A percentile compares a stretch with the other conserved stretches of the same genome.
Evolutionary conservation across 2,888 invertebrate genomes (phyloP).

Genomic region (Cristatella mucedo): DNA sequence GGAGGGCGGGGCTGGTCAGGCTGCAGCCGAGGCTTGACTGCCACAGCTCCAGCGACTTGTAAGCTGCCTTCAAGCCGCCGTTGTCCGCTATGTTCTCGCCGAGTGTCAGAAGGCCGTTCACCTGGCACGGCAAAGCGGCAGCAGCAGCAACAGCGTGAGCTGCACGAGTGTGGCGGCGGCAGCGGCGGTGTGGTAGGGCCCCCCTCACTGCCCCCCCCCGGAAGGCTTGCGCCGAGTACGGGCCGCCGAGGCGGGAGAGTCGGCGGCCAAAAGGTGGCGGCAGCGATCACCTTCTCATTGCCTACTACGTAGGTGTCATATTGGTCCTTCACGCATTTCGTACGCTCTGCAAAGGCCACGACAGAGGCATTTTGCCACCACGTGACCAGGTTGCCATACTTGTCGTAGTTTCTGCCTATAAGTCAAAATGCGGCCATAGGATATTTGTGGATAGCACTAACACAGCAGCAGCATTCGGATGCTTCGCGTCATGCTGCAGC

Average conservation of each 20-base stretch:
- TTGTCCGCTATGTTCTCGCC: conserved; percentile 39
- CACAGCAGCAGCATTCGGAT: too few species aligned
- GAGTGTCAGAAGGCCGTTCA: conserved; percentile 31
- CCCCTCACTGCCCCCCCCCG: too few species aligned
- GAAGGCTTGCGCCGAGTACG: too few species aligned
- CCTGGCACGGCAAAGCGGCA: conserved; percentile 15
- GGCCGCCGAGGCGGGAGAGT: too few species aligned
- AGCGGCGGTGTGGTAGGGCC: too few species aligned
- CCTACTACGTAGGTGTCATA: conserved; percentile 62
- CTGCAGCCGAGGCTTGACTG: conserved; percentile 11
- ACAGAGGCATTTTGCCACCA: conserved; percentile 31
- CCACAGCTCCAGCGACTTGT: conserved; percentile 27
- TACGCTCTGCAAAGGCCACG: conserved; percentile 20
- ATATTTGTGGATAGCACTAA: too few species aligned
- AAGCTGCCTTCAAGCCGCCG: conserved; percentile 34
- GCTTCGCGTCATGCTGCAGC: too few species aligned
- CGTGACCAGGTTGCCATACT: conserved; percentile 27
- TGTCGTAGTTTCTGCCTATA: conserved; percentile 30
- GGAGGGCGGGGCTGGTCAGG: conserved; percentile 14
- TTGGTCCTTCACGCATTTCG: conserved; percentile 44
- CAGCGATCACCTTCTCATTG: conserved; percentile 12
- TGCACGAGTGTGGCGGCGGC: too few species aligned
- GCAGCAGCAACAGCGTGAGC: too few species aligned
- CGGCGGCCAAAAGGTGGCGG: too few species aligned
- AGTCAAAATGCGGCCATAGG: not conserved